Base-by-base conservation (phyloP, 2,113 vertebrate species). In the Monopterus albus region DNA sequence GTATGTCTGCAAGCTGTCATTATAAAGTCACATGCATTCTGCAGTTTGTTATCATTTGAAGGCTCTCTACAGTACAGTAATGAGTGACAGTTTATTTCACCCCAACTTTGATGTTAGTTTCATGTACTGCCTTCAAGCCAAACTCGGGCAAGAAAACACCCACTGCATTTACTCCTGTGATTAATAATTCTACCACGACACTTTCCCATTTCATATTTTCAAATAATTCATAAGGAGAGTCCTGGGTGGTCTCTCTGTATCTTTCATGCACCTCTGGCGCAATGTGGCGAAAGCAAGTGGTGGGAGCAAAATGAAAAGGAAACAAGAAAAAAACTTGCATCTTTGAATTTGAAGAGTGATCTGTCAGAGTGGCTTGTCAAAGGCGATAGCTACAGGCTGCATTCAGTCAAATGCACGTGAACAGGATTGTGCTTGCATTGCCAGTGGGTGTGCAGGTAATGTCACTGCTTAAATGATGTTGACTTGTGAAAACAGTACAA, bases 141-240 rank as follows among this genome's bases (percentile, higher is more conserved):
- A 33, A 75, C 40, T 58, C 38, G 31, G 69, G 50, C 40, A 67
- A 76, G 75, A 71, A 71, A 70, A 78, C 64, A 63, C n/a, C n/a
- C n/a, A n/a, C n/a, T n/a, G n/a, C n/a, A n/a, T n/a, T n/a, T n/a
- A n/a, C n/a, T n/a, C n/a, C n/a, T 66, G 25, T 72, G 74, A 85
- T 86, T 83, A 88, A 90, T 85, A 86, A 87, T 70, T 67, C 20
- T 42, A 53, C 67, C 49, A 71, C 72, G 55, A 73, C 60, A 40
- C 45, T 55, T 74, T 71, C 40, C 57, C 55, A 45, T 72, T 21
- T 46, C 17, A 21, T 35, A 13, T 31, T 39, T 26, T 36, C 89
- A 58, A 87, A 85, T 87, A 75, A 90, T 82, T 85, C 75, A 90
- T 72, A 7, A 68, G 49, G 21, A 49, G 50, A 59, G 23, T 60